Percentiles rank a stretch among this genome's conserved stretches.
Conservation (phyloP, 1,140 invertebrate species). For the Calosoma granatense region DNA sequence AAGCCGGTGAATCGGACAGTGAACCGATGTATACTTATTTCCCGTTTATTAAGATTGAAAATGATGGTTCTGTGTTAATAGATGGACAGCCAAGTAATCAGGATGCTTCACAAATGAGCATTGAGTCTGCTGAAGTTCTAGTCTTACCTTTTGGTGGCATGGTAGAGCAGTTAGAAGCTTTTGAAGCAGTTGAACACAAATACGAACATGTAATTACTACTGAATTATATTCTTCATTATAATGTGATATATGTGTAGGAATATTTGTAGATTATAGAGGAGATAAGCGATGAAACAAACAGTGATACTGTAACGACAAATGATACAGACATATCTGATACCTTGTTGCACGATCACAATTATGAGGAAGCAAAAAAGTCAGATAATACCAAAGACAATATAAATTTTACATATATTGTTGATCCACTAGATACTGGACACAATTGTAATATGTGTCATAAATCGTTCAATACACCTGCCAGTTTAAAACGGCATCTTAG, state of each 20-base stretch:
- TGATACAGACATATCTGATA: neutral
- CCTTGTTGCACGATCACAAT: neutral
- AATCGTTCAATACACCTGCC: neutral
- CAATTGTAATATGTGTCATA: neutral
- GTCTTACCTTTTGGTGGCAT: neutral
- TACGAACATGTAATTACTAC: neutral
- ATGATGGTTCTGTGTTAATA: neutral
- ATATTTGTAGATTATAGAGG: neutral
- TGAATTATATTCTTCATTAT: neutral
- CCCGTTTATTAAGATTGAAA: constrained; percentile 5
- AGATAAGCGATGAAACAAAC: neutral
- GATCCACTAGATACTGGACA: neutral
- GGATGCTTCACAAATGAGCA: constrained; percentile 1
- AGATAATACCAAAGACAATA: neutral
- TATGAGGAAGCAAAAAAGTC: neutral
- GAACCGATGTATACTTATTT: neutral
- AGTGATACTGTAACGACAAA: neutral
- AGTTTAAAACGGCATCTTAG: constrained; percentile 25
- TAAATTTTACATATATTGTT: neutral
- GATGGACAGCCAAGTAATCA: constrained; percentile 1
- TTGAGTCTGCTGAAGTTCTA: neutral
- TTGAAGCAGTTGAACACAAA: neutral
- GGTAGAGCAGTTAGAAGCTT: neutral
- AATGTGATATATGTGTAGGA: neutral
- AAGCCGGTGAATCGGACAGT: neutral